A percentile compares a stretch with the other conserved stretches of the same genome.
Conservation (phyloP, 2,888 invertebrate genomes). For the Brachycybe producta region DNA sequence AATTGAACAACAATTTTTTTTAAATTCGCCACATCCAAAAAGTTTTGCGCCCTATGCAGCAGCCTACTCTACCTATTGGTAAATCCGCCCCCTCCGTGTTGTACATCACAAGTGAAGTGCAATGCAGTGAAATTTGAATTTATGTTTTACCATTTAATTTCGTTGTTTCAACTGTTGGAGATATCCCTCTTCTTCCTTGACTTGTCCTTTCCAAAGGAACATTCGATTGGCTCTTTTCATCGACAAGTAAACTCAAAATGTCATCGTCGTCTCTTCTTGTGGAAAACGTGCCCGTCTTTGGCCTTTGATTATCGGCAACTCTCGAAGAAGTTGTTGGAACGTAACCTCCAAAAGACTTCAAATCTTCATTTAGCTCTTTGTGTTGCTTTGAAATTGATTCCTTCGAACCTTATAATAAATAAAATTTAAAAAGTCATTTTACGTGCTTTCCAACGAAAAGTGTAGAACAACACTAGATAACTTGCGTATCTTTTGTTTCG, state of each 20-base stretch:
- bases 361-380: not conserved
- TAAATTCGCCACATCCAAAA: no score
- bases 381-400: not conserved
- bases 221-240: not conserved
- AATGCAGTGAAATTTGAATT: not conserved
- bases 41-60: no score
- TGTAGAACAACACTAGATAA: no score
- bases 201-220: not conserved
- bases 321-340: not conserved
- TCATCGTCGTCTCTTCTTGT: not conserved
- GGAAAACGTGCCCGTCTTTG: not conserved
- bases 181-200: not conserved
- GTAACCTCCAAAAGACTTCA: conserved; percentile 4
- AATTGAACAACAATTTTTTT: no score
- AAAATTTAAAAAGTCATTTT: no score
- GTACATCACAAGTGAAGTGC: no score
- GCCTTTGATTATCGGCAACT: not conserved
- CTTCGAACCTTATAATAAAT: not conserved
- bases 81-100: no score
- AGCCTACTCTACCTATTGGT: no score
- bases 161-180: not conserved
- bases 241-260: not conserved
- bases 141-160: not conserved
- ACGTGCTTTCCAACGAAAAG: no score
- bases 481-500: no score